Conservation (phyloP, 2,113 vertebrate genomes). For the Romanogobio albipinnatus region DNA sequence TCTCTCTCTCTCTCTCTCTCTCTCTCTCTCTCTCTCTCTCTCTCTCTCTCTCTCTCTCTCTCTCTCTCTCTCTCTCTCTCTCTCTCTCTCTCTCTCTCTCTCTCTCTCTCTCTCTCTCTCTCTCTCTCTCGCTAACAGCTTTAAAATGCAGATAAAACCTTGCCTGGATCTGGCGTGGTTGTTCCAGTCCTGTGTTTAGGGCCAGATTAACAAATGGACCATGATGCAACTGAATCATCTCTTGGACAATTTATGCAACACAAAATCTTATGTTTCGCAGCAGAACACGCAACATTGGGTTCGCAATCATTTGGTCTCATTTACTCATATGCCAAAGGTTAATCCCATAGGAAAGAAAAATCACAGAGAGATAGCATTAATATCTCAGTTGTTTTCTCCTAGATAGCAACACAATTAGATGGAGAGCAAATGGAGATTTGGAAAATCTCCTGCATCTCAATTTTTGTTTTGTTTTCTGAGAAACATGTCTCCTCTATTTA, state of each 20-base stretch:
- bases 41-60: no score
- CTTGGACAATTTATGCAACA: constrained; percentile 23
- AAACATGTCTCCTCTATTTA: background rate
- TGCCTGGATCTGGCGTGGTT: background rate
- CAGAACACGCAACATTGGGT: background rate
- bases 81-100: background rate
- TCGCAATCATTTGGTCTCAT: constrained; percentile 2
- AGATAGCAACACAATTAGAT: background rate
- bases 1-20: no score
- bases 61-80: background rate
- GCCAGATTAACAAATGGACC: constrained; percentile 33
- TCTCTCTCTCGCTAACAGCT: background rate
- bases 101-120: background rate
- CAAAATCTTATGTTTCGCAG: constrained; percentile 9
- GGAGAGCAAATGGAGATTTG: background rate
- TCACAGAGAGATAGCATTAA: background rate
- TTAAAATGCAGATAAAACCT: constrained; percentile 37
- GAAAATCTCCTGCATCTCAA: background rate
- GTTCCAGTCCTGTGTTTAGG: constrained; percentile 37
- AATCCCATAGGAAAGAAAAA: constrained; percentile 10
- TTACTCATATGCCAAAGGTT: constrained; percentile 10
- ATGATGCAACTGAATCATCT: background rate
- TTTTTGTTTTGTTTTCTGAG: background rate
- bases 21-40: constrained; percentile 1
- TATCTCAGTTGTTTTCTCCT: constrained; percentile 6